Evolutionary conservation across 1,140 invertebrate genomes (phyloP), one percentile per base, ranked within the genome.

Genomic region (Drosophila nigrodunni): DNA sequence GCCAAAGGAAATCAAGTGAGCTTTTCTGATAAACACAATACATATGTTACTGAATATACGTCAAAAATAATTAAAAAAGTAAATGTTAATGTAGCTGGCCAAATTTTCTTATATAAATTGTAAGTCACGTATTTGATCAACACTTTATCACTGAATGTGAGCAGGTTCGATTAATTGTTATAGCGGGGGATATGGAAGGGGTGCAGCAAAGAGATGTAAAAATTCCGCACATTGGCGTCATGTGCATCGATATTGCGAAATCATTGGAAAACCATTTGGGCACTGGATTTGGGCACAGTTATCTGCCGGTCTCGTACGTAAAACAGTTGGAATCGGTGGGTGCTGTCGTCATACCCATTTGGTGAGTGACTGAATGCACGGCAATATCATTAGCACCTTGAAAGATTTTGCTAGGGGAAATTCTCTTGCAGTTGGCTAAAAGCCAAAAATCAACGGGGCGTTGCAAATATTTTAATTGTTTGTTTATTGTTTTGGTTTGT

Each of bases 171-270:
- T n/a, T 43, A 6, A 1, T 13, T 34, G 6, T 2, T 11, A 25
- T 44, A 18, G 18, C 10, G 44, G 21, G 4, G 7, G 9, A 11
- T 2, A 10, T 34, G 34, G n/a, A 4, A 8, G 21, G 21, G 25
- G 25, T 10, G 4, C 10, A 8, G 7, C n/a, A 1, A 2, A 30
- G 11, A 35, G 25, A 18, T 7, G 2, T 25, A 18, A 6, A 11
- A 5, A 6, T 35, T 5, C 46, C 79, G 3, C 44, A 49, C 41
- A 76, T 82, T 72, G 76, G 77, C 15, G 44, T 77, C 21, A 64
- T 81, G 68, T 76, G 75, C 72, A 77, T 85, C 7, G 82, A 86
- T 44, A 9, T 81, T 30, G 50, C 66, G 7, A 11, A 54, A 11
- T 15, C 18, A 0, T 21, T 83, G 30, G 35, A 21, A 7, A 18